Conservation (phyloP, 53 echinoderm and acorn worm genomes). For the Henricia sp. region DNA sequence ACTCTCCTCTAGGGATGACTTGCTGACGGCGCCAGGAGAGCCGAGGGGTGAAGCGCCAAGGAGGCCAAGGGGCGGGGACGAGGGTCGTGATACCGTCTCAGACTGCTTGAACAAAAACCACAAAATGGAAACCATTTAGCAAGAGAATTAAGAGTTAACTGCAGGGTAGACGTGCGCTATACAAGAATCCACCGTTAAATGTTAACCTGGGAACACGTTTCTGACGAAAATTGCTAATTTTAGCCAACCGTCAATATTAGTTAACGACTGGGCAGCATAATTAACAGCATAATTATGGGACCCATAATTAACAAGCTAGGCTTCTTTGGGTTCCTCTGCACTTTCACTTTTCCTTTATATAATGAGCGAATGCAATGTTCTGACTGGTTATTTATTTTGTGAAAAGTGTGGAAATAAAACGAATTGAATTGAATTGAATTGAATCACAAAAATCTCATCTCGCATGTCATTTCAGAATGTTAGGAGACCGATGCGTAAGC, state of each 20-base stretch:
- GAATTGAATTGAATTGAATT: too few relatives aligned
- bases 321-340: too few relatives aligned
- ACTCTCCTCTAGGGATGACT: slow-evolving; percentile 94
- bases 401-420: too few relatives aligned
- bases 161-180: too few relatives aligned
- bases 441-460: not conserved
- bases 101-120: slow-evolving; percentile 41
- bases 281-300: too few relatives aligned
- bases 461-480: not conserved
- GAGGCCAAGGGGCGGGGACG: slow-evolving; percentile 80
- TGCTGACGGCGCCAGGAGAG: slow-evolving; percentile 92
- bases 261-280: not conserved
- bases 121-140: not conserved
- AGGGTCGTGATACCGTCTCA: slow-evolving; percentile 67
- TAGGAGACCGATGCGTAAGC: slow-evolving; percentile 44
- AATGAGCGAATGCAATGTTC: too few relatives aligned
- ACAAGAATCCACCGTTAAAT: too few relatives aligned
- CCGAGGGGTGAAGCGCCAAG: slow-evolving; percentile 77
- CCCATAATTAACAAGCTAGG: too few relatives aligned
- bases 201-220: not conserved
- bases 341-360: too few relatives aligned
- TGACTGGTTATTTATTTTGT: too few relatives aligned
- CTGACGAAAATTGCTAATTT: not conserved
- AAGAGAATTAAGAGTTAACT: not conserved
- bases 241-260: not conserved